phyloP scores from a whole-genome alignment of 2,888 invertebrate species.

The Aspidiotus rigidus region DNA sequence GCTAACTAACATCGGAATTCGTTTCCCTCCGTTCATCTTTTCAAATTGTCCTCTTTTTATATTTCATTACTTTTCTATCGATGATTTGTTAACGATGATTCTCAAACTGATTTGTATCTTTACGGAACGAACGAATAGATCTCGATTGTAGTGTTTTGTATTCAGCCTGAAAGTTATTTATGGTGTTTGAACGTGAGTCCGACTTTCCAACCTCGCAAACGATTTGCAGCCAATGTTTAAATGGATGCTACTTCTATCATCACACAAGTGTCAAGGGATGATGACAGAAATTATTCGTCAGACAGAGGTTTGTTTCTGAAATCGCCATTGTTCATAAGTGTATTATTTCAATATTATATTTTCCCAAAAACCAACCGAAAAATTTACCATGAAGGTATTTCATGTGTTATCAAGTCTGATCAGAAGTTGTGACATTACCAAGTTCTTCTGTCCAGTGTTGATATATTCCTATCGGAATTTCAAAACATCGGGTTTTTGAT shows the following conservation, averaged over 20 bases:
- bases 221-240: constrained; percentile 55
- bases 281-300: constrained; percentile 84
- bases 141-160: neutral
- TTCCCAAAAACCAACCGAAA: no score
- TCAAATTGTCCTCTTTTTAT: no score
- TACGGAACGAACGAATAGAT: neutral
- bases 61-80: neutral
- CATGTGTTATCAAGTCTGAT: no score
- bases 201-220: constrained; percentile 36
- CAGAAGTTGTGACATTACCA: no score
- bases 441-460: no score
- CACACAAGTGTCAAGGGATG: constrained; percentile 95
- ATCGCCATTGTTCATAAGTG: no score
- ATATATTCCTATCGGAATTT: no score
- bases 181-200: constrained; percentile 33
- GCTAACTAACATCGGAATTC: neutral
- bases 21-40: neutral
- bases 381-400: no score
- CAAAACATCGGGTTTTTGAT: no score
- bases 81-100: neutral
- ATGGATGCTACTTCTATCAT: constrained; percentile 99
- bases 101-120: neutral
- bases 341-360: no score
- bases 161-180: constrained; percentile 22
- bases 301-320: constrained; percentile 65